Evolutionary conservation across 2,797 vertebrate species (phyloP), one percentile per base, ranked within the genome.

Genomic region (Etheostoma perlongum): DNA sequence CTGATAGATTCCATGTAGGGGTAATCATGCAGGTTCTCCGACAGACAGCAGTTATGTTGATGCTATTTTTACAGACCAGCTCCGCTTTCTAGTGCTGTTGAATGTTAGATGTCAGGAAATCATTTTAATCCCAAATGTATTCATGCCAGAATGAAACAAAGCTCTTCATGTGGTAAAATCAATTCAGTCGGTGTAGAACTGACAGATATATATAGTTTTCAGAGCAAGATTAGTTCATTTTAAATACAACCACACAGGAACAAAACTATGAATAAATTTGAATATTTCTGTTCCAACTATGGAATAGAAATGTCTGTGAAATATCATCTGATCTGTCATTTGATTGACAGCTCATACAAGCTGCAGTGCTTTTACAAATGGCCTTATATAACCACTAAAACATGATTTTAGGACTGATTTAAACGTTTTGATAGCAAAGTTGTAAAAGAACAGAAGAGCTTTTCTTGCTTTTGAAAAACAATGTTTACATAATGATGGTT

Each of bases 241-340:
- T 58, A 69, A 78, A 76, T 33, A 46, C 67, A 67, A 69, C 58
- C 71, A 53, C 79, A 76, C 46, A 59, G 68, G 40, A 76, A 62
- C 21, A 9, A 71, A 72, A 67, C 65, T 69, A 67, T 81, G 82
- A 88, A 86, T 81, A 83, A 18, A 86, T 89, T 58, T 69, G 40
- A 74, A 86, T 79, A 70, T 83, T 76, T 85, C 59, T 33, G 58
- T 65, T 48, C 30, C 47, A 82, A 68, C 30, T 58, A 59, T 13
- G 44, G 67, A 70, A 65, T 46, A 14, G 58, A 63, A 73, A 30
- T 30, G 30, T 30, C 30, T 30, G 30, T 30, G 30, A 30, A 30
- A 30, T 69, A 36, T 46, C 14, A 53, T 84, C 71, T 76, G 71
- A 80, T 76, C 68, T 60, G 69, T 62, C 19, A 19, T 77, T 70